phyloP scores from a whole-genome alignment of 2,113 vertebrate genomes.

The Merops nubicus region DNA sequence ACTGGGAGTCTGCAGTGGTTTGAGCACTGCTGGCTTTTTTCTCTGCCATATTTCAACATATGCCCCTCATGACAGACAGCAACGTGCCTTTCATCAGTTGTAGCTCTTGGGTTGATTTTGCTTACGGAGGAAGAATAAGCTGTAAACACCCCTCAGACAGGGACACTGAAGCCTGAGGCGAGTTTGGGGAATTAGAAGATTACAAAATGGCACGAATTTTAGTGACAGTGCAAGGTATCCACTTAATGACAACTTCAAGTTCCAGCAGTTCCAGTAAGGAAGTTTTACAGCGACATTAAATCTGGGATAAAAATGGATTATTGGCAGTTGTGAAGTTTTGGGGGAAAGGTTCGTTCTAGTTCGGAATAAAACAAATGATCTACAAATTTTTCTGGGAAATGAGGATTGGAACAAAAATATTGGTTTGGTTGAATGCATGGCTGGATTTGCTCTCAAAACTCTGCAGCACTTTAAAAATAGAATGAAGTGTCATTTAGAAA shows the following conservation, averaged over 20 bases:
- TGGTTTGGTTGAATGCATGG: neutral
- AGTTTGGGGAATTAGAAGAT: neutral
- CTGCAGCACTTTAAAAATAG: neutral
- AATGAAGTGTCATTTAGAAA: neutral
- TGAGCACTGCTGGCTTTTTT: neutral
- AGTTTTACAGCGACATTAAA: neutral
- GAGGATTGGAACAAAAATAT: neutral
- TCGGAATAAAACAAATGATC: neutral
- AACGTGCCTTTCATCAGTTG: neutral
- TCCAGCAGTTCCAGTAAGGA: neutral
- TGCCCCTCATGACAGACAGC: neutral
- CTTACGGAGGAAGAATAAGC: neutral
- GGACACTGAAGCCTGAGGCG: neutral
- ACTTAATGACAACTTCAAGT: neutral
- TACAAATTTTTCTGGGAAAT: constrained; percentile 2
- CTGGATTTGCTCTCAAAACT: neutral
- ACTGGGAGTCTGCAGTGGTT: neutral
- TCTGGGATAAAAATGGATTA: neutral
- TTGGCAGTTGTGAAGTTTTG: neutral
- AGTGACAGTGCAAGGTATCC: neutral
- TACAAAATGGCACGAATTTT: neutral
- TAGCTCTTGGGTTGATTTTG: neutral
- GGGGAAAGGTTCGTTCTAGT: neutral
- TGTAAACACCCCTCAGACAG: neutral
- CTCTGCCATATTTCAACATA: neutral